Evolutionary conservation across 2,888 invertebrate species (phyloP), one percentile per base, ranked within the genome.

Genomic region (Tiphia femorata): DNA sequence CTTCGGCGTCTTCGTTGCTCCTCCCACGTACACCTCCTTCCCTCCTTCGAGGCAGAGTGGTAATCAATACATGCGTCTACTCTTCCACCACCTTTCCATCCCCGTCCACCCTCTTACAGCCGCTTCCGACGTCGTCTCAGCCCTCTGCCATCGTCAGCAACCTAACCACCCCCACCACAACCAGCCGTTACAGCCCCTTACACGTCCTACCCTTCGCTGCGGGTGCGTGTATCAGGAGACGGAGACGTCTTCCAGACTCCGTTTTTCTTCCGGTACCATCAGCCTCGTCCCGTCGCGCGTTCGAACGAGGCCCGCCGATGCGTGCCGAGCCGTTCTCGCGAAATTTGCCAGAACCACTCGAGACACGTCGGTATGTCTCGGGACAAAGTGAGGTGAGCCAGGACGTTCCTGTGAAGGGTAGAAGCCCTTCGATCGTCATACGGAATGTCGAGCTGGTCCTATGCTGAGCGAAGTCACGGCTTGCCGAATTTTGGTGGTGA

Each of bases 21-120:
- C 25, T 29, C 33, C 49, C 41, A 33, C 7, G 8, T 8, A 6
- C 25, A 25, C 25, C 8, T 8, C 5, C 33, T 2, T 14, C 47
- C 25, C 29, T 63, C 56, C 66, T 62, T 52, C 58, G 62, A 54
- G 60, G 58, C 51, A 57, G 59, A 64, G 69, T 65, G 60, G 73
- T 70, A 75, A 77, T 77, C 76, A 72, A 77, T 77, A 77, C 73
- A 74, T 66, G 71, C 75, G 72, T 75, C 73, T 70, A 68, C 70
- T 67, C 64, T 72, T 69, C 60, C 69, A 62, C 64, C 65, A 69
- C 62, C 67, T 73, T 71, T 64, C 64, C 61, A 58, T 57, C 53
- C 51, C 47, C 33, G 38, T 19, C 17, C n/a, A n/a, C 54, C 47
- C 57, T 33, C 54, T 55, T 58, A 56, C 54, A 67, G 57, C 57